Evolutionary conservation across 2,113 vertebrate genomes (phyloP).

Genomic region (Todiramphus saurophagus): DNA sequence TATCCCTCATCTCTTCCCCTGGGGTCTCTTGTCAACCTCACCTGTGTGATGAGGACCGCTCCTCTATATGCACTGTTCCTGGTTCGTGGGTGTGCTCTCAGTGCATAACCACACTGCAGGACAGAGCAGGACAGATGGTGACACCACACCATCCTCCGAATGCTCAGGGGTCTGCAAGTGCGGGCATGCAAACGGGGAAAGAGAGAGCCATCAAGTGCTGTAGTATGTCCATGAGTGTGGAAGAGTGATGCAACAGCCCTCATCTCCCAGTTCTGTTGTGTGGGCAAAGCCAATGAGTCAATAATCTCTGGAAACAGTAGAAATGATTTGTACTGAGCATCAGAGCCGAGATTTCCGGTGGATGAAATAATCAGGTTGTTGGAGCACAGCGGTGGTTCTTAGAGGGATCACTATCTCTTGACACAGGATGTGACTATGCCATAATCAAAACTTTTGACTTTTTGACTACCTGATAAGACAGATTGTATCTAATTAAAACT

Average conservation of each 20-base stretch:
- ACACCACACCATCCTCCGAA: neutral
- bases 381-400: neutral
- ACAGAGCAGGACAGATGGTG: neutral
- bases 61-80: neutral
- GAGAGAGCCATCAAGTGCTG: neutral
- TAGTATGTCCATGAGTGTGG: neutral
- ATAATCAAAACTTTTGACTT: neutral
- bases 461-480: neutral
- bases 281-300: constrained; percentile 12
- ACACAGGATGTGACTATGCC: constrained; percentile 3
- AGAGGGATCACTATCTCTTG: neutral
- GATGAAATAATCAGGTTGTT: neutral
- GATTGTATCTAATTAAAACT: neutral
- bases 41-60: neutral
- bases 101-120: neutral
- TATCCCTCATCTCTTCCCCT: neutral
- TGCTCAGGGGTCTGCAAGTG: neutral
- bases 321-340: rapidly evolving
- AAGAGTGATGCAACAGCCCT: neutral
- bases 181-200: neutral
- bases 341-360: neutral
- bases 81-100: neutral
- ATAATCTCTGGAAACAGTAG: neutral
- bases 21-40: neutral
- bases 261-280: neutral